phyloP scores from a whole-genome alignment of 1,140 invertebrate genomes.

The Gerris buenoi region DNA sequence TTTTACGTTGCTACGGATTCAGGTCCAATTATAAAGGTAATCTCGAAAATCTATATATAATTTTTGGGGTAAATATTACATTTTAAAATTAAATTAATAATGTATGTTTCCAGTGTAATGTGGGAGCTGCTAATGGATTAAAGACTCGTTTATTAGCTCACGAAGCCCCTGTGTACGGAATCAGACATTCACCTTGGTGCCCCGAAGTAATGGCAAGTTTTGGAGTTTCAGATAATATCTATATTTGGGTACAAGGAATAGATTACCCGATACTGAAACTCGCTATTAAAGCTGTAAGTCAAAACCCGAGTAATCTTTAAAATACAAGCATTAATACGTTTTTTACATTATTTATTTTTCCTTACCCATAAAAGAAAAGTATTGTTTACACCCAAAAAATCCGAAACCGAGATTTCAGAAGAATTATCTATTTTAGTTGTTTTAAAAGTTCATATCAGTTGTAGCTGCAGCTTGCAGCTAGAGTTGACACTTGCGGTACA shows the following conservation, averaged over 20 bases:
- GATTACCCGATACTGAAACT: constrained; percentile 20
- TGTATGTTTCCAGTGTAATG: not conserved
- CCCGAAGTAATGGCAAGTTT: constrained; percentile 37
- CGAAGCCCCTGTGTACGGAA: constrained; percentile 35
- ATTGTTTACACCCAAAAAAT: too few relatives aligned
- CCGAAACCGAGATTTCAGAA: too few relatives aligned
- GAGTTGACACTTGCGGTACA: too few relatives aligned
- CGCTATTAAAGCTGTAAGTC: constrained; percentile 7
- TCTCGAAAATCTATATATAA: too few relatives aligned
- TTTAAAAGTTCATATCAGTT: too few relatives aligned
- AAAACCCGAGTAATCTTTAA: not conserved
- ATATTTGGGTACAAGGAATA: constrained; percentile 37
- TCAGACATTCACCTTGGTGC: constrained; percentile 39
- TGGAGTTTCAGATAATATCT: constrained; percentile 39
- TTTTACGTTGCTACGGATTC: not conserved
- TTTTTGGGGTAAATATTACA: too few relatives aligned
- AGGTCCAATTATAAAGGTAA: not conserved
- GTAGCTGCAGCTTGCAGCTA: too few relatives aligned
- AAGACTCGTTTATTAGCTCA: constrained; percentile 32
- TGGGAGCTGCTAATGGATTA: not conserved
- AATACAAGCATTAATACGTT: not conserved
- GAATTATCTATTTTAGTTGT: too few relatives aligned
- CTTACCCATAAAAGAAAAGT: too few relatives aligned
- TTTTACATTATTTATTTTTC: too few relatives aligned
- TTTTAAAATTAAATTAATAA: too few relatives aligned